phyloP scores from a whole-genome alignment of 1,140 invertebrate species.

The Lepidurus arcticus region DNA sequence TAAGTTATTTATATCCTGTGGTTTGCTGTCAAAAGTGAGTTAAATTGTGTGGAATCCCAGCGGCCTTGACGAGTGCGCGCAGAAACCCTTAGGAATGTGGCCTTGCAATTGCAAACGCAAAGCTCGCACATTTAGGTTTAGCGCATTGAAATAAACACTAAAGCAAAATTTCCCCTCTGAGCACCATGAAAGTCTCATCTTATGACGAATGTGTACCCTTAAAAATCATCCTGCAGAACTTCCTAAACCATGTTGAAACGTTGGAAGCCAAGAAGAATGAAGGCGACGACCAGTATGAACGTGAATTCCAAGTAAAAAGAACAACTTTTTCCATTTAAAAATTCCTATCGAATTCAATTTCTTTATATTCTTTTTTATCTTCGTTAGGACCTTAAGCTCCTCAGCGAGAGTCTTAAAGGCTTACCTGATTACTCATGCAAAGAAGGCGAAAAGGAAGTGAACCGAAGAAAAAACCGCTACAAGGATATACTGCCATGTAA shows the following conservation, averaged over 20 bases:
- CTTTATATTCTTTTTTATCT: constrained; percentile 37
- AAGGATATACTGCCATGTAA: constrained; percentile 68
- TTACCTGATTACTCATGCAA: constrained; percentile 48
- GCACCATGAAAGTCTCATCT: constrained; percentile 27
- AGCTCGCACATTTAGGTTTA: neutral
- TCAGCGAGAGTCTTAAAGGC: constrained; percentile 49
- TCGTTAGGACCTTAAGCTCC: constrained; percentile 48
- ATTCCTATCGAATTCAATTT: constrained; percentile 27
- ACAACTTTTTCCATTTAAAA: neutral
- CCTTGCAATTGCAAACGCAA: neutral
- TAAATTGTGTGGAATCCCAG: neutral
- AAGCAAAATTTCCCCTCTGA: neutral
- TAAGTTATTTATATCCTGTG: neutral
- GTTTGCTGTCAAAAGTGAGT: neutral
- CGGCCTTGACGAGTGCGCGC: neutral
- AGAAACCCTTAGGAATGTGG: neutral
- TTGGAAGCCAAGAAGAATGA: constrained; percentile 45
- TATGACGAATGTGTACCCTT: constrained; percentile 45
- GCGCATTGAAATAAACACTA: neutral
- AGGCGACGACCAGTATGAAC: constrained; percentile 47
- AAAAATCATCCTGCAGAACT: constrained; percentile 49
- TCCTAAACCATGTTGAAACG: constrained; percentile 51
- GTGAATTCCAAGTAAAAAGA: constrained; percentile 49
- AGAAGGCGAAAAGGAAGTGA: constrained; percentile 58
- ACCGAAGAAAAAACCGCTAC: constrained; percentile 61